These are phyloP conservation scores for Forbesichthys agassizii DNA, from an alignment of 2,113 vertebrate species.

Conservation along the genomic window DNA sequence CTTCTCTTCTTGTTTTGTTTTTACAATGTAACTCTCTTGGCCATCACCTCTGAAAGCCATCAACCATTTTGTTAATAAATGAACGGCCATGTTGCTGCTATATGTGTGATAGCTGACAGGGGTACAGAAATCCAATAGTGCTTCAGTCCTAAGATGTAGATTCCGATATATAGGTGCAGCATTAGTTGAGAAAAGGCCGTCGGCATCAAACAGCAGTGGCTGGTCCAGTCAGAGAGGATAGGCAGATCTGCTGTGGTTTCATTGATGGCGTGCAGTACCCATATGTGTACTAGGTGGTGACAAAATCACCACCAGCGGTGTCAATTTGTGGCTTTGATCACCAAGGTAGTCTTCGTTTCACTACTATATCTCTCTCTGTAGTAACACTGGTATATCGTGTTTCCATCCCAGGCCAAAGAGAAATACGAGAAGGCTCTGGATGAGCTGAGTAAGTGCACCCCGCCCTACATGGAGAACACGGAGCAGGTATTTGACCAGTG, in stretches of 20 bases:
- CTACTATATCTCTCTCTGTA: background rate
- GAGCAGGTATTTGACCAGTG: slow-evolving; percentile 92
- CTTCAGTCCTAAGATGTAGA: too few species aligned
- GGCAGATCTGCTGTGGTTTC: too few species aligned
- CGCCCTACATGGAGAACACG: slow-evolving; percentile 94
- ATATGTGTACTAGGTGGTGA: background rate
- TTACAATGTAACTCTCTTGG: slow-evolving; percentile 7
- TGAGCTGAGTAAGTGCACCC: slow-evolving; percentile 87
- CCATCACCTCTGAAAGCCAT: slow-evolving; percentile 13
- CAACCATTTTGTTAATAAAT: background rate
- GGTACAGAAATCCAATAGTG: too few species aligned
- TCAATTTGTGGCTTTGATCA: too few species aligned
- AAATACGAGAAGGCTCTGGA: slow-evolving; percentile 94
- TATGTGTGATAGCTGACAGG: too few species aligned
- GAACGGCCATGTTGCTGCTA: too few species aligned
- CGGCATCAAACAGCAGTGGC: too few species aligned
- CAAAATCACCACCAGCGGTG: too few species aligned
- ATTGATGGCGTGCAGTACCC: too few species aligned
- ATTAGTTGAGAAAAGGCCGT: too few species aligned
- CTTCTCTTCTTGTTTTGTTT: slow-evolving; percentile 17
- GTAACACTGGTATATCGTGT: slow-evolving; percentile 6
- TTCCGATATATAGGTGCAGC: too few species aligned
- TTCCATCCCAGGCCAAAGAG: slow-evolving; percentile 82
- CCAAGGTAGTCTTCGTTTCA: background rate
- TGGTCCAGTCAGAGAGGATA: too few species aligned